Evolutionary conservation across 2,888 invertebrate genomes (phyloP).

Genomic region (Caenorhabditis sulstoni): DNA sequence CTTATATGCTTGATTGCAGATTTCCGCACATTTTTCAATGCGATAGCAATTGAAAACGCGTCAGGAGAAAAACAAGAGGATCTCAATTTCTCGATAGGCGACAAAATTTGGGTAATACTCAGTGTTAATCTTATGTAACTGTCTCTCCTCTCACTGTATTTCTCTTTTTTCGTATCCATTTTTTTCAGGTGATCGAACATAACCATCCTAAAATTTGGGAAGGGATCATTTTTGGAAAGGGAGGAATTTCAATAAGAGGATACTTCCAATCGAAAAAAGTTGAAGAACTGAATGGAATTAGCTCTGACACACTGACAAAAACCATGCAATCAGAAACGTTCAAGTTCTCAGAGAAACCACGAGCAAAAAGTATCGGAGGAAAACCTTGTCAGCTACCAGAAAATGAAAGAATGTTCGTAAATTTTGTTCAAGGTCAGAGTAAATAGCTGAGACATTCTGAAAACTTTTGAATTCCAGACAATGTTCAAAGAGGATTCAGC

Average conservation of each 20-base stretch:
- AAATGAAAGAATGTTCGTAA: too few relatives aligned
- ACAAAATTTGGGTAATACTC: conserved; percentile 82
- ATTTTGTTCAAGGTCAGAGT: too few relatives aligned
- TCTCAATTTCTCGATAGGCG: conserved; percentile 81
- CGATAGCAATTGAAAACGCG: conserved; percentile 81
- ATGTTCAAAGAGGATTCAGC: too few relatives aligned
- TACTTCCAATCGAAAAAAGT: conserved; percentile 81
- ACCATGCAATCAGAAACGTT: background rate
- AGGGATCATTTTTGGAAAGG: conserved; percentile 81
- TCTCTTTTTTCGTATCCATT: too few relatives aligned
- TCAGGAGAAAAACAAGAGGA: conserved; percentile 81
- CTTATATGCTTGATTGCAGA: too few relatives aligned
- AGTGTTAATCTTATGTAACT: too few relatives aligned
- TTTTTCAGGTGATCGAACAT: conserved; percentile 58
- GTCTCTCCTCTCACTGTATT: too few relatives aligned
- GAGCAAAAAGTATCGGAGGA: too few relatives aligned
- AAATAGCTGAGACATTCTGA: too few relatives aligned
- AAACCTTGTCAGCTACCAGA: too few relatives aligned
- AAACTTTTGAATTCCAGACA: too few relatives aligned
- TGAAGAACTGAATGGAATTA: conserved; percentile 14
- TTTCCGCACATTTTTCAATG: conserved; percentile 81
- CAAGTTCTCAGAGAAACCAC: too few relatives aligned
- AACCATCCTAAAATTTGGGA: conserved; percentile 79
- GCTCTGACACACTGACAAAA: background rate
- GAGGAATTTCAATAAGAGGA: conserved; percentile 81